Conservation (phyloP, 2,888 invertebrate genomes). For the Adelognathus sp. region DNA sequence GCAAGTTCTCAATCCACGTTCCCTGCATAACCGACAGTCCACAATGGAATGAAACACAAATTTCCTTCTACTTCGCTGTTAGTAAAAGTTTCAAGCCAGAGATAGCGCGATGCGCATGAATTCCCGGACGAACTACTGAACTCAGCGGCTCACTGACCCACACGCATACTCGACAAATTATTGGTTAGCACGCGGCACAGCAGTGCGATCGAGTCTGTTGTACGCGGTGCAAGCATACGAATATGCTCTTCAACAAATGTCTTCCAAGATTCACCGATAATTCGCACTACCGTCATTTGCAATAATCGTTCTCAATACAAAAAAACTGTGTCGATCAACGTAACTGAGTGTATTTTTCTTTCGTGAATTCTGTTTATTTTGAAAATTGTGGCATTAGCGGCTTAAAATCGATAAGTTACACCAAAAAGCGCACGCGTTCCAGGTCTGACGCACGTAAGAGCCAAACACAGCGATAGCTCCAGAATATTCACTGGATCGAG, state of each 20-base stretch:
- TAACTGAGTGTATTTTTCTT: not conserved
- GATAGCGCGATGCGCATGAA: not conserved
- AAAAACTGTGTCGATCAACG: not conserved
- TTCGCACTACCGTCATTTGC: not conserved
- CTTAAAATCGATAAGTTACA: conserved; percentile 48
- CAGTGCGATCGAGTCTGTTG: not conserved
- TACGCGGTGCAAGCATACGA: not conserved
- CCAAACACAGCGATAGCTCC: not conserved
- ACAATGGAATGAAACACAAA: not conserved
- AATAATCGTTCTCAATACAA: not conserved
- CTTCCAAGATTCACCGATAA: conserved; percentile 3
- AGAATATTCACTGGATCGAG: not conserved
- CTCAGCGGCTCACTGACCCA: conserved; percentile 26
- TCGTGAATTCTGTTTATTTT: not conserved
- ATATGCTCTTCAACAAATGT: conserved; percentile 10
- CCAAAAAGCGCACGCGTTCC: conserved; percentile 56
- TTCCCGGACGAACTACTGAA: conserved; percentile 1
- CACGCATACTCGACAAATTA: not conserved
- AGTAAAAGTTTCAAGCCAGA: not conserved
- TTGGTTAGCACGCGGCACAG: conserved; percentile 20
- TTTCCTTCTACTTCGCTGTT: not conserved
- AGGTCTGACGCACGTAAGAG: conserved; percentile 46
- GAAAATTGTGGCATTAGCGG: conserved; percentile 16
- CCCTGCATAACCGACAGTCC: not conserved
- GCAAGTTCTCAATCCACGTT: not conserved